Percentiles rank a stretch among this genome's conserved stretches.
phyloP scores from a whole-genome alignment of 2,797 vertebrate species.

The Phoebastria nigripes region DNA sequence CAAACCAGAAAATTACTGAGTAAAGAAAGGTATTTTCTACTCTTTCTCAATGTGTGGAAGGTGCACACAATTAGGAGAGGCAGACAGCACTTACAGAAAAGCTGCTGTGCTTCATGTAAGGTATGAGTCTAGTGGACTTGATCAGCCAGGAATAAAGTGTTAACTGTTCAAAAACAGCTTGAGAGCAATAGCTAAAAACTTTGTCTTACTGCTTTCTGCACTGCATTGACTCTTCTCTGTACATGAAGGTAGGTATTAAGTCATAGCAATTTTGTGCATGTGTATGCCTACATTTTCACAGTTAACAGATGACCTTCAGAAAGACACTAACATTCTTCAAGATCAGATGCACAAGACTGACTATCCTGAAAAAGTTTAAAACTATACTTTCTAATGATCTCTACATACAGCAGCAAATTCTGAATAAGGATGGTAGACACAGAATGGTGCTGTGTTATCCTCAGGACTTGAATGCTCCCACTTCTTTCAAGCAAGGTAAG shows the following conservation, averaged over 20 bases:
- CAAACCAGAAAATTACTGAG: neutral
- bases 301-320: neutral
- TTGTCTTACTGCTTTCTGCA: neutral
- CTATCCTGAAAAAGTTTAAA: neutral
- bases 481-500: neutral
- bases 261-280: neutral
- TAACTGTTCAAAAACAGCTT: neutral
- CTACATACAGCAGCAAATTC: neutral
- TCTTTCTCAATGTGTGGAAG: neutral
- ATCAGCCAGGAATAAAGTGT: neutral
- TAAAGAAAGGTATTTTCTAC: neutral
- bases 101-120: neutral
- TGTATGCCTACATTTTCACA: neutral
- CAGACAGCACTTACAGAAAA: neutral
- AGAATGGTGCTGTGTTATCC: neutral
- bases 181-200: neutral
- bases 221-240: neutral
- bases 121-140: neutral
- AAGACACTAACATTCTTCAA: neutral
- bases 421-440: neutral
- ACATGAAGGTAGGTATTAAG: neutral
- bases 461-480: neutral
- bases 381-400: neutral
- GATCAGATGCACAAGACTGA: neutral
- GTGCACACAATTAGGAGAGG: neutral